phyloP scores from a whole-genome alignment of 1,140 invertebrate species.

The Chymomyza costata region DNA sequence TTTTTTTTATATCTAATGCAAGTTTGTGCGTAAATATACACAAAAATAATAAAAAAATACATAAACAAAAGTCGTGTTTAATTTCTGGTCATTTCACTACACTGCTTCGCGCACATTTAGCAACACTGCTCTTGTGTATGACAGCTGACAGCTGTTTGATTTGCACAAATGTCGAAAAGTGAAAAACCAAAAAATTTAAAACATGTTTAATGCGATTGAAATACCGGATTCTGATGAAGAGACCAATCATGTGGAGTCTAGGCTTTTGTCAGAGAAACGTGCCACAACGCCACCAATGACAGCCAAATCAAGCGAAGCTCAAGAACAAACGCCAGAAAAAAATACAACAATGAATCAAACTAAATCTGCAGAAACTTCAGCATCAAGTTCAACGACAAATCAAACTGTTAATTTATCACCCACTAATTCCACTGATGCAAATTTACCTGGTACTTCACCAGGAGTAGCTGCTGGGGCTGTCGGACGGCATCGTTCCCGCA shows the following conservation, averaged over 20 bases:
- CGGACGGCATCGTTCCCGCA: conserved; percentile 35
- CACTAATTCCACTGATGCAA: not conserved
- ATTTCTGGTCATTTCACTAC: no score
- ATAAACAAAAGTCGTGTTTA: no score
- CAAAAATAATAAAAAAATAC: no score
- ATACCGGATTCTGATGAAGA: conserved; percentile 56
- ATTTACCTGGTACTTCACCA: not conserved
- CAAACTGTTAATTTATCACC: not conserved
- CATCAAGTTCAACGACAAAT: not conserved
- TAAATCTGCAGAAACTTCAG: conserved; percentile 1
- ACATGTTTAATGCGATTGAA: conserved; percentile 47
- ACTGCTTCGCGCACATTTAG: no score
- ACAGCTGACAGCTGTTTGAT: no score
- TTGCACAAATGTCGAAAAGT: no score
- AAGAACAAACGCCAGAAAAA: conserved; percentile 4
- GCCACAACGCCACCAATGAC: not conserved
- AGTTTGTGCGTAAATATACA: no score
- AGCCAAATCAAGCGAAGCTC: conserved; percentile 2
- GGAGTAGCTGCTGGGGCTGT: not conserved
- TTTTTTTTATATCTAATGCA: no score
- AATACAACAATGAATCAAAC: conserved; percentile 3
- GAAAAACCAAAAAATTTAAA: conserved; percentile 17
- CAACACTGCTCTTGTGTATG: no score
- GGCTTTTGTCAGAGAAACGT: conserved; percentile 11
- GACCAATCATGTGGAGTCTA: not conserved